phyloP scores from a whole-genome alignment of 2,888 invertebrate species.

The Patella ulyssiponensis region DNA sequence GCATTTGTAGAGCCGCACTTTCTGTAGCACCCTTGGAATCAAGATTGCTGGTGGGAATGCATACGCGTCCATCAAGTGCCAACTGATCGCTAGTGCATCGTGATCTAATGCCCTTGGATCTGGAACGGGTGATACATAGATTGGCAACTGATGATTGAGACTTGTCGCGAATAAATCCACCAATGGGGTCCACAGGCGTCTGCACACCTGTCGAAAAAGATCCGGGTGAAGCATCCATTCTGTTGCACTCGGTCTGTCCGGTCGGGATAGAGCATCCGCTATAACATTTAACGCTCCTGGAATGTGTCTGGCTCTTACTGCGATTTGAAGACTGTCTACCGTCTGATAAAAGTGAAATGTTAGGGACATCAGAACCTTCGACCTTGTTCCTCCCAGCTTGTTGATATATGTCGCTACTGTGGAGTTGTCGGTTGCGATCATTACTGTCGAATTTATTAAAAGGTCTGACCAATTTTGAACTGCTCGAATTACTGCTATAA shows the following conservation, averaged over 20 bases:
- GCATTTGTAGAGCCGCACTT: background rate
- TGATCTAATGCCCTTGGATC: background rate
- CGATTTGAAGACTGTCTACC: background rate
- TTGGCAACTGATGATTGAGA: slow-evolving; percentile 1
- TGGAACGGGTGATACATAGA: background rate
- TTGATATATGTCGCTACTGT: slow-evolving; percentile 12
- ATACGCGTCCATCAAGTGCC: background rate
- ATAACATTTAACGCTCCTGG: background rate
- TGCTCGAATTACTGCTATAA: slow-evolving; percentile 10
- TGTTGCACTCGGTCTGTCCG: background rate
- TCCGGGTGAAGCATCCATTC: slow-evolving; percentile 12
- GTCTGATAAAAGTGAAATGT: background rate
- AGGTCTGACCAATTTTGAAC: background rate
- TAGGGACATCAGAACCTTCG: background rate
- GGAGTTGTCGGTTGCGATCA: slow-evolving; percentile 13
- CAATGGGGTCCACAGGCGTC: background rate
- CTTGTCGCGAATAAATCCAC: slow-evolving; percentile 14
- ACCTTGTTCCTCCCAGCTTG: background rate
- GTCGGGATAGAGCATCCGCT: slow-evolving; percentile 11
- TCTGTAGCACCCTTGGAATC: slow-evolving; percentile 1
- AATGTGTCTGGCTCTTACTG: background rate
- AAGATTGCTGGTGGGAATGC: slow-evolving; percentile 5
- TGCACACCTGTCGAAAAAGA: background rate
- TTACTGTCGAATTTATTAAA: background rate
- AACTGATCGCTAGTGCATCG: slow-evolving; percentile 4